These are phyloP conservation scores for Gobio gobio DNA, from an alignment of 2,113 vertebrate genomes.

Conservation along the genomic window DNA sequence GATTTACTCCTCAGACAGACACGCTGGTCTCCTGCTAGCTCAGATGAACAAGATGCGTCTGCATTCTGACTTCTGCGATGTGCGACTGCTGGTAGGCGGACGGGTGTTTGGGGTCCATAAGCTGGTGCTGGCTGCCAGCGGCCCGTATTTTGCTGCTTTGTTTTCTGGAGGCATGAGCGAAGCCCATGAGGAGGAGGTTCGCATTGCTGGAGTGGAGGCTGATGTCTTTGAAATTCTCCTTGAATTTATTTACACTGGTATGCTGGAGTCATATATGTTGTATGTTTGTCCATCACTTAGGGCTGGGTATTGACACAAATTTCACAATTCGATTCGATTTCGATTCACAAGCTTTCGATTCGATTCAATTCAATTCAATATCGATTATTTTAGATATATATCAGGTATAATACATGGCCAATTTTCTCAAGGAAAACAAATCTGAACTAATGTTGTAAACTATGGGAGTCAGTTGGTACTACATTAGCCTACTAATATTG, in stretches of 20 bases:
- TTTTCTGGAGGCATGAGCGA: conserved; percentile 94
- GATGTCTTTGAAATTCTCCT: conserved; percentile 86
- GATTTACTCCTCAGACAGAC: conserved; percentile 79
- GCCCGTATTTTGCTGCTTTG: conserved; percentile 92
- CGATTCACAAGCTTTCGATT: too few species aligned
- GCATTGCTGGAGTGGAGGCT: conserved; percentile 88
- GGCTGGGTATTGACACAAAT: too few species aligned
- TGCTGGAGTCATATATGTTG: background rate
- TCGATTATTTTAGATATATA: too few species aligned
- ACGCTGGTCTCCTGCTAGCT: conserved; percentile 87
- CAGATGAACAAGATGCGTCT: conserved; percentile 92
- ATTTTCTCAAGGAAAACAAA: too few species aligned
- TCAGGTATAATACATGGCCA: too few species aligned
- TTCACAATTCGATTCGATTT: too few species aligned
- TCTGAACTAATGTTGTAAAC: too few species aligned
- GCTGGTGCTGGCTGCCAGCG: conserved; percentile 92
- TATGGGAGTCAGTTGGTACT: too few species aligned
- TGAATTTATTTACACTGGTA: conserved; percentile 96
- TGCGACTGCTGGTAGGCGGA: conserved; percentile 86
- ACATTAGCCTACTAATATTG: too few species aligned
- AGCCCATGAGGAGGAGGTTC: conserved; percentile 86
- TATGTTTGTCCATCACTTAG: background rate
- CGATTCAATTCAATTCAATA: too few species aligned
- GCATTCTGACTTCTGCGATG: conserved; percentile 88
- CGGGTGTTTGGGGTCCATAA: conserved; percentile 86